Percentiles rank a stretch among this genome's conserved stretches.
Conservation (phyloP, 2,888 invertebrate genomes). For the Allophyes oxyacanthae region DNA sequence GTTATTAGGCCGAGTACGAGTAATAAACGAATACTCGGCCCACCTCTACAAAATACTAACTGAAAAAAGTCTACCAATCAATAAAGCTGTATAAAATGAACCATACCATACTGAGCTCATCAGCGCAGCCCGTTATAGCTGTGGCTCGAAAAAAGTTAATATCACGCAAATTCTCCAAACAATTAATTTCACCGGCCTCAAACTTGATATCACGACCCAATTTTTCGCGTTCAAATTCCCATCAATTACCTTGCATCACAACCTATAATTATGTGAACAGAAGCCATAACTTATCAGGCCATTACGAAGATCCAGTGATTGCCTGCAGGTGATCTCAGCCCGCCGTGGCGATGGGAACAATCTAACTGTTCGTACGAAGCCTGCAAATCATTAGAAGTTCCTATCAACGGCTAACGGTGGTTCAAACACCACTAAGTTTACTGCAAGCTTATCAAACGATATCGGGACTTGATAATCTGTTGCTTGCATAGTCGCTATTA, state of each 20-base stretch:
- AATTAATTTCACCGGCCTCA: slow-evolving; percentile 49
- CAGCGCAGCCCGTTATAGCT: slow-evolving; percentile 5
- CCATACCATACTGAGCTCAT: slow-evolving; percentile 6
- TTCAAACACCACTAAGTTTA: slow-evolving; percentile 69
- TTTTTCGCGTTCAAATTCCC: slow-evolving; percentile 35
- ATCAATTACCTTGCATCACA: slow-evolving; percentile 44
- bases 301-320: slow-evolving; percentile 53
- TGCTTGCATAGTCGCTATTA: slow-evolving; percentile 39
- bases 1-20: too few relatives aligned
- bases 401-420: slow-evolving; percentile 81
- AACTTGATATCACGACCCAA: slow-evolving; percentile 40
- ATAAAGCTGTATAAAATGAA: slow-evolving; percentile 2
- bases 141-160: slow-evolving; percentile 14
- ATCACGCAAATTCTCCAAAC: slow-evolving; percentile 35
- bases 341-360: slow-evolving; percentile 63
- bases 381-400: slow-evolving; percentile 74
- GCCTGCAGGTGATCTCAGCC: slow-evolving; percentile 53
- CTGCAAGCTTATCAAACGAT: slow-evolving; percentile 64
- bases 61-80: neutral
- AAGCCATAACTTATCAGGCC: slow-evolving; percentile 53
- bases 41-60: too few relatives aligned
- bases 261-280: slow-evolving; percentile 53
- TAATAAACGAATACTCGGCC: too few relatives aligned
- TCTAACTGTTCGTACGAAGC: slow-evolving; percentile 79
- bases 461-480: slow-evolving; percentile 58